Evolutionary conservation across 1,140 invertebrate genomes (phyloP), one percentile per base, ranked within the genome.

Genomic region (Frieseomelitta varia): DNA sequence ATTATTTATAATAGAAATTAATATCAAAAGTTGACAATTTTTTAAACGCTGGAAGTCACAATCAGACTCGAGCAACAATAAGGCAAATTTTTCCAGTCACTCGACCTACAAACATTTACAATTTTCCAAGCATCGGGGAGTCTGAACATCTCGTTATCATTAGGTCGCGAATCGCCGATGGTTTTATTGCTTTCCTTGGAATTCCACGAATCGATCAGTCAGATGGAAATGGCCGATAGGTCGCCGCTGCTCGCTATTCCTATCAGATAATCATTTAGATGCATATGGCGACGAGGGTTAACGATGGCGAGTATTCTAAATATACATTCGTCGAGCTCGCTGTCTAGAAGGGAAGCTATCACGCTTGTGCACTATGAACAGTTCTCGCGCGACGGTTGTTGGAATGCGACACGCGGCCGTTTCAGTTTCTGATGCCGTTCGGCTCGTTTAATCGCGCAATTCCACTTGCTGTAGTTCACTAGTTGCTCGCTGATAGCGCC

Each of bases 241-340:
- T 73, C 30, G 58, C 58, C 39, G 74, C 58, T 63, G 74, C 85
- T 87, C 81, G 76, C 84, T 55, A 82, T 82, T 88, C 85, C 85
- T 93, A 93, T 94, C 93, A 92, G 92, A 94, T 93, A 92, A 91
- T 90, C 84, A 77, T 78, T 88, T 85, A 92, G 90, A 92, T 91
- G 90, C 90, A 55, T 53, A 89, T 88, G 81, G 79, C 68, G 79
- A 89, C 71, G 75, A 88, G 88, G 89, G 89, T 88, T 90, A 47
- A 65, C 85, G 90, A 87, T 88, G 86, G 87, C 68, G 82, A 88
- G 63, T 81, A 81, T 87, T 88, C 81, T 89, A 87, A 90, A 88
- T 92, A 91, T 90, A 90, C 85, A 55, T 85, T 85, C 58, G 74
- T 84, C 84, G 74, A 88, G 81, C 75, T 67, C 77, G 84, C 74